Evolutionary conservation across 1,140 invertebrate species (phyloP).

Genomic region (Nebria ingens): DNA sequence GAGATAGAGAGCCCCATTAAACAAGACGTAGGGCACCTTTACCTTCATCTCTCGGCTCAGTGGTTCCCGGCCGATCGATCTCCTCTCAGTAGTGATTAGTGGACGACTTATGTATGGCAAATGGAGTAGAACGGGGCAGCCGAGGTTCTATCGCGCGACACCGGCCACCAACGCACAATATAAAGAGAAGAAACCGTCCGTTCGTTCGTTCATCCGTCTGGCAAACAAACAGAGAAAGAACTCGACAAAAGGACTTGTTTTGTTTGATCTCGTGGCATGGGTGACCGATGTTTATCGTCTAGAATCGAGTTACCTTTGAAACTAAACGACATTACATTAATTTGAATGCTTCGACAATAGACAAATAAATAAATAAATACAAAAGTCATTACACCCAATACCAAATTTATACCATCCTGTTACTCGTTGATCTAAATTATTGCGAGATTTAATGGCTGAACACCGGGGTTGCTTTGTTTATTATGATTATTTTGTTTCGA

Average conservation of each 20-base stretch:
- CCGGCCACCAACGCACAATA: no score
- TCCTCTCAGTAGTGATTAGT: constrained; percentile 1
- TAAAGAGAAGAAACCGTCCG: neutral
- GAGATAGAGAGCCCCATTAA: constrained; percentile 1
- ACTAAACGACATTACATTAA: constrained; percentile 1
- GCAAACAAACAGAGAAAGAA: neutral
- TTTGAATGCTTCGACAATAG: neutral
- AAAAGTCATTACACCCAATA: neutral
- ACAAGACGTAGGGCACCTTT: constrained; percentile 7
- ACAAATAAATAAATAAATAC: neutral
- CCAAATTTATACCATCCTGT: neutral
- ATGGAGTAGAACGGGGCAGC: neutral
- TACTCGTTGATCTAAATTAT: constrained; percentile 4
- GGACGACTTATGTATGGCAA: constrained; percentile 4
- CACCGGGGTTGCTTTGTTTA: neutral
- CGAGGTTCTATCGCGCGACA: neutral
- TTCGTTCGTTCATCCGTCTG: neutral
- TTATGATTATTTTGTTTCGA: neutral
- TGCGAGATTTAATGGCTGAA: neutral
- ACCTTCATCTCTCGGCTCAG: constrained; percentile 2
- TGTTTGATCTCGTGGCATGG: neutral
- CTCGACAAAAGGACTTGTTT: neutral
- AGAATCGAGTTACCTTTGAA: constrained; percentile 2
- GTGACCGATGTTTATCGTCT: neutral
- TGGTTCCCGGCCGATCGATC: neutral